Base-by-base conservation (phyloP, 1,140 invertebrate species). In the Brachionus rotundiformis region DNA sequence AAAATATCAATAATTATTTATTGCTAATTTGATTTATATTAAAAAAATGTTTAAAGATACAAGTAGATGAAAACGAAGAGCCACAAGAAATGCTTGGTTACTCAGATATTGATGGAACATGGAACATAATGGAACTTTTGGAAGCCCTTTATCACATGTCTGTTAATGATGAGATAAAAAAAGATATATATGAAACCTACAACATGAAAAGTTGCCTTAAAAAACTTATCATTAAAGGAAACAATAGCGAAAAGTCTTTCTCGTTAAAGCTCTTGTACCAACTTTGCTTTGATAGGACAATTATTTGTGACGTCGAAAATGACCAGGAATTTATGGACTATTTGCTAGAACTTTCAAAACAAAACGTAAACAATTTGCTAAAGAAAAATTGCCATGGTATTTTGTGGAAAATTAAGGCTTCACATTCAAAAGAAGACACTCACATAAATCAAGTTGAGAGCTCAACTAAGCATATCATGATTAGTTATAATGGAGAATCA, bases 321-420 rank as follows among this genome's bases (percentile, higher is more conserved):
- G 47, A 54, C 19, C n/a, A 54, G 8, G 47, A 54, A 54, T 54
- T 54, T 54, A 19, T 8, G 5, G 10, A 41, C 23, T 68, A 36
- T 41, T 41, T 68, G 23, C 36, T n/a, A 4, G 36, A 68, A 19
- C 23, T 68, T 16, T 41, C 31, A 0, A 33, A 68, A 68, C 13
- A 25, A 33, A 41, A 33, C n/a, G 11, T 25, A 5, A 0, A 16
- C 5, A 7, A 33, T 33, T 36, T 36, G 23, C 27, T 76, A 23
- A 76, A 76, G 11, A 76, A 76, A 41, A 54, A 41, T 29, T 36
- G 29, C 27, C 36, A 76, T 41, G 73, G 73, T 16, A 41, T 76
- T n/a, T 76, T 76, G 31, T 76, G 73, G 73, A 36, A 41, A 41
- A 41, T 76, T 31, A 11, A 76, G 1, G 73, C 13, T 49, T 27